A percentile compares a stretch with the other conserved stretches of the same genome.
phyloP scores from a whole-genome alignment of 2,888 invertebrate genomes.

The Aricia artaxerxes region DNA sequence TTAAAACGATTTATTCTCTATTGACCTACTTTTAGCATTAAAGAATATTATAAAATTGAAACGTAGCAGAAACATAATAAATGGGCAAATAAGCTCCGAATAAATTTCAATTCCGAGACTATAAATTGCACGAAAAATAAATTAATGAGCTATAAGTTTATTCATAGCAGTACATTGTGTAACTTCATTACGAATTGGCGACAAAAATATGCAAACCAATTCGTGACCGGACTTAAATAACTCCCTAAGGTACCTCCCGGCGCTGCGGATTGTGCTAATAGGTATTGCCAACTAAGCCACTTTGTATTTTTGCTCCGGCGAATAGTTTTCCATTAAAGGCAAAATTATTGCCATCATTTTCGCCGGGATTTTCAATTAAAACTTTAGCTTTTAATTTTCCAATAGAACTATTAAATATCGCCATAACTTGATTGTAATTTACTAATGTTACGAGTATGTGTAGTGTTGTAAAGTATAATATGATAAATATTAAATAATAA shows the following conservation, averaged over 20 bases:
- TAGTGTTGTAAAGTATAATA: background rate
- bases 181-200: constrained; percentile 38
- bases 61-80: constrained; percentile 17
- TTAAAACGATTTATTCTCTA: background rate
- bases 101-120: constrained; percentile 19
- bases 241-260: constrained; percentile 23
- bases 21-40: background rate
- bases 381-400: background rate
- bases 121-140: constrained; percentile 27
- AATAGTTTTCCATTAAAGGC: background rate
- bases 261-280: constrained; percentile 19
- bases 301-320: constrained; percentile 12
- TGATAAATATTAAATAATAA: background rate
- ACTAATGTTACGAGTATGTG: background rate
- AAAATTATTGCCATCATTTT: constrained; percentile 5
- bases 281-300: constrained; percentile 24
- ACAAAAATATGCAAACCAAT: constrained; percentile 41
- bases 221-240: constrained; percentile 39
- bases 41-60: background rate
- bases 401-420: background rate
- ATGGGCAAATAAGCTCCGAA: constrained; percentile 11
- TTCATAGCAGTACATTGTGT: constrained; percentile 34
- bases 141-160: constrained; percentile 33
- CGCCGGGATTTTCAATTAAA: background rate
- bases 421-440: background rate